Evolutionary conservation across 1,140 invertebrate species (phyloP).

Genomic region (Euschistus heros): DNA sequence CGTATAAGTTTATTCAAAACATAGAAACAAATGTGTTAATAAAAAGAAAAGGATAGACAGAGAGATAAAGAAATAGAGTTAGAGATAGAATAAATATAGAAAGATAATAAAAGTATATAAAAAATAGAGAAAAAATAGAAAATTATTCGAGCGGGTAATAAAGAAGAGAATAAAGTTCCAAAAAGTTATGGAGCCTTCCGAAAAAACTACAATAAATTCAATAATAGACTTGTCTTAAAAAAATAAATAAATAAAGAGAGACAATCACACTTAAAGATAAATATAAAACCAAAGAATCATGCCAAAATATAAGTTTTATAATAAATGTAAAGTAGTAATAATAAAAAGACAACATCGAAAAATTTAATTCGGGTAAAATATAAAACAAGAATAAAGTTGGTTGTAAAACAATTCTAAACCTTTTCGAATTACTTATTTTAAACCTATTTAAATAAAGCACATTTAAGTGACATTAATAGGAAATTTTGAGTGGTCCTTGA

Average conservation of each 20-base stretch:
- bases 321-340: conserved; percentile 17
- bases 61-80: not conserved
- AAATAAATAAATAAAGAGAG: conserved; percentile 14
- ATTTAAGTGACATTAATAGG: conserved; percentile 23
- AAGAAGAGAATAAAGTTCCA: conserved; percentile 22
- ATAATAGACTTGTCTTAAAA: conserved; percentile 4
- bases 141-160: conserved; percentile 23
- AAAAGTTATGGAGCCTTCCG: conserved; percentile 15
- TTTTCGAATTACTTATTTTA: conserved; percentile 10
- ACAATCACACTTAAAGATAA: conserved; percentile 25
- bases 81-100: conserved; percentile 23
- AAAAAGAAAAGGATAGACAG: conserved; percentile 12
- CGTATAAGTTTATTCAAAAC: conserved; percentile 8
- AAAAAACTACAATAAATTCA: conserved; percentile 1
- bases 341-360: conserved; percentile 16
- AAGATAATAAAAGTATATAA: conserved; percentile 27
- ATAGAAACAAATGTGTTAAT: conserved; percentile 15
- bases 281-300: conserved; percentile 23
- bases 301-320: conserved; percentile 15
- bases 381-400: conserved; percentile 15
- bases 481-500: conserved; percentile 33
- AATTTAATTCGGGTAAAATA: conserved; percentile 11
- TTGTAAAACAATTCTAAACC: conserved; percentile 7
- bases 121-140: conserved; percentile 26
- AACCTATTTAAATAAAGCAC: conserved; percentile 17